A percentile compares a stretch with the other conserved stretches of the same genome.
These are phyloP conservation scores for Pristionchus mayeri DNA, from an alignment of 2,888 invertebrate species.

Conservation along the genomic window DNA sequence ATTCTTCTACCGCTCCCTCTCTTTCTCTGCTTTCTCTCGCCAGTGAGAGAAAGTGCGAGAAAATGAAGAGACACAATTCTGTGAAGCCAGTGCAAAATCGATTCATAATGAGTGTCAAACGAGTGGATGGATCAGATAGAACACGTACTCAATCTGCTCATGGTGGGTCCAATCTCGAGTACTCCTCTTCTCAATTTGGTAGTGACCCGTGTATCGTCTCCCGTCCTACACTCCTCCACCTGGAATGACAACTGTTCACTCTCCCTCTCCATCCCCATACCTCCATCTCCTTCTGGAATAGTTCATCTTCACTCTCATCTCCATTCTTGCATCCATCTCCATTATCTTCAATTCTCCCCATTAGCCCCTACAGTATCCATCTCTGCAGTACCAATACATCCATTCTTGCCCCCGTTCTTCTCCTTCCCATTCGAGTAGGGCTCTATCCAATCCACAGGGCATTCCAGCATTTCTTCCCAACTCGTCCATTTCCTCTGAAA, in stretches of 20 bases:
- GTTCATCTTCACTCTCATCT: slow-evolving; percentile 16
- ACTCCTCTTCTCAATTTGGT: slow-evolving; percentile 45
- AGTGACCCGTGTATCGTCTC: not conserved
- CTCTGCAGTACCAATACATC: not conserved
- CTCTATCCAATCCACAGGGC: slow-evolving; percentile 20
- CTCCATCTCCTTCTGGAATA: slow-evolving; percentile 4
- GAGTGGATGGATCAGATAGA: not conserved
- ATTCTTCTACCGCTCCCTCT: too few relatives aligned
- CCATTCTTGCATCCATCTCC: not conserved
- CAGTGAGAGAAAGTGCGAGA: too few relatives aligned
- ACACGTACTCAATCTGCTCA: slow-evolving; percentile 33
- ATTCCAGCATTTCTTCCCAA: slow-evolving; percentile 29
- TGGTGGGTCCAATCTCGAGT: slow-evolving; percentile 44
- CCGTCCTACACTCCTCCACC: slow-evolving; percentile 14
- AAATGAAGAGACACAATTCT: too few relatives aligned
- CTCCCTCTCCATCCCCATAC: not conserved
- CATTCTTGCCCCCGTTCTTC: slow-evolving; percentile 11
- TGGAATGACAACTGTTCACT: not conserved
- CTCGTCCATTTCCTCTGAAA: not conserved
- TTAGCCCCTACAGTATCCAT: not conserved
- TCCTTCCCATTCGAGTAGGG: not conserved
- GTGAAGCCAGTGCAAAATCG: too few relatives aligned
- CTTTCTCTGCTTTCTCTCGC: too few relatives aligned
- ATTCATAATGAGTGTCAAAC: too few relatives aligned
- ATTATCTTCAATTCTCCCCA: not conserved